Evolutionary conservation across 2,113 vertebrate species (phyloP).

Genomic region (Monarcha castaneiventris): DNA sequence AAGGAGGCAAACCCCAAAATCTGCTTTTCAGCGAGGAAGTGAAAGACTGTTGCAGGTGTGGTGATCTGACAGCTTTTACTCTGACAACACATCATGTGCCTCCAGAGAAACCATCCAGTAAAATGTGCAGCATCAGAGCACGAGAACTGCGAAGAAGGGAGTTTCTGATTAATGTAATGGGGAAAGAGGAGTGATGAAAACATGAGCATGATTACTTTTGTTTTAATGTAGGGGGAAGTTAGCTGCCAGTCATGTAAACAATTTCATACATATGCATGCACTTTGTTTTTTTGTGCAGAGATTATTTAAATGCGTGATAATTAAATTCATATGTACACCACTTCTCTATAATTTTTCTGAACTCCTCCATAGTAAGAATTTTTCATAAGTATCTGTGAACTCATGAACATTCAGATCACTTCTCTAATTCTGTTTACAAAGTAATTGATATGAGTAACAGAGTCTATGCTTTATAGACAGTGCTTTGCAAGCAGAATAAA

Average conservation of each 20-base stretch:
- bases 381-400: neutral
- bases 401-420: neutral
- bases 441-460: neutral
- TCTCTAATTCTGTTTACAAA: neutral
- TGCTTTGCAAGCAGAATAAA: neutral
- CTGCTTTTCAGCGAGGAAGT: neutral
- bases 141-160: neutral
- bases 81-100: neutral
- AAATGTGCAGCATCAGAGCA: neutral
- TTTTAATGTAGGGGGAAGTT: neutral
- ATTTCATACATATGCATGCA: neutral
- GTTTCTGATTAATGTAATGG: neutral
- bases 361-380: neutral
- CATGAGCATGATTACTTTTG: neutral
- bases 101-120: neutral
- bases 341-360: neutral
- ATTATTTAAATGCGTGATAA: neutral
- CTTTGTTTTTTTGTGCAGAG: neutral
- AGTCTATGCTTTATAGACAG: neutral
- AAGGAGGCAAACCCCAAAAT: neutral
- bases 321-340: neutral
- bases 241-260: neutral
- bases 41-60: neutral
- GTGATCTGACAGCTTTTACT: neutral
- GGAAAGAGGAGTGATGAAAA: neutral